phyloP scores from a whole-genome alignment of 2,797 vertebrate genomes.

The Pagetopsis macropterus region DNA sequence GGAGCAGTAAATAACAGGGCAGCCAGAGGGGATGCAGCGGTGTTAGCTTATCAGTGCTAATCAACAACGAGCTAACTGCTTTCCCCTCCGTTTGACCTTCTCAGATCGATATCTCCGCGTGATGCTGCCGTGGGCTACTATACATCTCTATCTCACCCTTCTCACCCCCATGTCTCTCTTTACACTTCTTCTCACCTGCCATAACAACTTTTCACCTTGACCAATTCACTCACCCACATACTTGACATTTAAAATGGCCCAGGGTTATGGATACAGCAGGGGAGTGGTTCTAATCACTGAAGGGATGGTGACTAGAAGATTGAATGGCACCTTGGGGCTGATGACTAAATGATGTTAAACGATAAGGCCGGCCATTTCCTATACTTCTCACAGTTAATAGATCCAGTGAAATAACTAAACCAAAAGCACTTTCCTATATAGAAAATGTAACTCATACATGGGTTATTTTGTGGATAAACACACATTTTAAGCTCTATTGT shows the following conservation, averaged over 20 bases:
- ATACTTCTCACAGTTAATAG: background rate
- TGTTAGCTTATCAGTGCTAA: slow-evolving; percentile 62
- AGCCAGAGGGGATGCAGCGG: slow-evolving; percentile 28
- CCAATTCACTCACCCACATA: slow-evolving; percentile 18
- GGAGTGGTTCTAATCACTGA: background rate
- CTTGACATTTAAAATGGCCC: slow-evolving; percentile 25
- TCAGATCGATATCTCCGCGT: slow-evolving; percentile 55
- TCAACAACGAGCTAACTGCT: slow-evolving; percentile 69
- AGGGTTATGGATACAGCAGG: background rate
- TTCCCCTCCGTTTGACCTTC: slow-evolving; percentile 68
- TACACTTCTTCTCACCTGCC: background rate
- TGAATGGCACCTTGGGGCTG: slow-evolving; percentile 1
- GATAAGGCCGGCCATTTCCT: background rate
- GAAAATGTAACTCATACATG: too few relatives aligned
- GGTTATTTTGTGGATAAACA: too few relatives aligned
- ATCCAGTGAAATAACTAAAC: background rate
- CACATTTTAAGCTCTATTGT: too few relatives aligned
- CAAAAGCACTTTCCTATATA: background rate
- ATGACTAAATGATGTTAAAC: background rate
- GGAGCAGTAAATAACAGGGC: slow-evolving; percentile 47
- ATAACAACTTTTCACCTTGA: slow-evolving; percentile 36
- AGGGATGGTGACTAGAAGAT: background rate
- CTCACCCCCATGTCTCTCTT: background rate
- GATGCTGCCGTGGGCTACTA: slow-evolving; percentile 31
- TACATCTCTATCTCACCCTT: slow-evolving; percentile 33